A percentile compares a stretch with the other conserved stretches of the same genome.
These are phyloP conservation scores for Harpagoxenus sublaevis DNA, from an alignment of 2,888 invertebrate genomes.

Conservation along the genomic window DNA sequence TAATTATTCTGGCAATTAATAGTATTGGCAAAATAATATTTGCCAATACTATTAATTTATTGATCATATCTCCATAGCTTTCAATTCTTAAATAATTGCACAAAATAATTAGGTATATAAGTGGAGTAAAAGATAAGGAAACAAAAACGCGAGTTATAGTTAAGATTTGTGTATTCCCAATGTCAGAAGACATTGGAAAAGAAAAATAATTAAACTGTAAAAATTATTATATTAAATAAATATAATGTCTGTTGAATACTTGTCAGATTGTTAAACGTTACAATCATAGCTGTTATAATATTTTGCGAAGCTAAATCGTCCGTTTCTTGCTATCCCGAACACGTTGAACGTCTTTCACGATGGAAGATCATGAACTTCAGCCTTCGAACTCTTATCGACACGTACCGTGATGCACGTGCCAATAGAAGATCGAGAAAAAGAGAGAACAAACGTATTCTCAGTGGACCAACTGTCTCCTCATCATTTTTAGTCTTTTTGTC, in stretches of 20 bases:
- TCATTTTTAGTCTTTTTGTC: conserved; percentile 47
- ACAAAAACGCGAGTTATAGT: neutral
- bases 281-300: conserved; percentile 30
- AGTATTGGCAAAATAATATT: neutral
- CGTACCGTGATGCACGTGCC: conserved; percentile 41
- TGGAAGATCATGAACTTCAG: conserved; percentile 36
- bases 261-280: conserved; percentile 35
- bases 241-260: neutral
- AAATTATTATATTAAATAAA: neutral
- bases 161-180: neutral
- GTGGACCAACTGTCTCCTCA: conserved; percentile 66
- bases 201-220: neutral
- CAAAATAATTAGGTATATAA: neutral
- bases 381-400: conserved; percentile 47
- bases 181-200: neutral
- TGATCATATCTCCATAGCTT: neutral
- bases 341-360: conserved; percentile 44
- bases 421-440: conserved; percentile 40
- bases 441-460: conserved; percentile 55
- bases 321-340: conserved; percentile 31
- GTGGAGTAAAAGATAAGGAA: neutral
- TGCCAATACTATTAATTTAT: neutral
- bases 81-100: conserved; percentile 1
- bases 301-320: conserved; percentile 31
- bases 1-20: neutral